Percentiles rank a stretch among this genome's conserved stretches.
Conservation (phyloP, 1,140 invertebrate species). For the Lerema accius region DNA sequence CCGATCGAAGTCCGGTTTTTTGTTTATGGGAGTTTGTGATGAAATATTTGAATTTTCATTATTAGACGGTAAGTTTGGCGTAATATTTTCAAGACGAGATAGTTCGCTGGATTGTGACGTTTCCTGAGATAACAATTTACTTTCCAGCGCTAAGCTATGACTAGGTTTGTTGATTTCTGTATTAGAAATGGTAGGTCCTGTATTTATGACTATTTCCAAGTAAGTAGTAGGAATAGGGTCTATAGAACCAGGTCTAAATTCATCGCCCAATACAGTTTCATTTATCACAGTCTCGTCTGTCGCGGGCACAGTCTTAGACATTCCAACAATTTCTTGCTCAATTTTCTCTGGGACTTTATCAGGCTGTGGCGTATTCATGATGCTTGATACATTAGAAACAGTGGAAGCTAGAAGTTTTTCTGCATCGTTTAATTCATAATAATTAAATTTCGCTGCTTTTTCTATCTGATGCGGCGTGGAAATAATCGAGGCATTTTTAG, state of each 20-base stretch:
- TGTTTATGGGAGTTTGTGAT: background rate
- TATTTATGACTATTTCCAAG: constrained; percentile 23
- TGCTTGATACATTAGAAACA: background rate
- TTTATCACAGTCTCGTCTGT: background rate
- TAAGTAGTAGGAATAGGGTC: constrained; percentile 19
- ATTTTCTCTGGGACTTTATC: background rate
- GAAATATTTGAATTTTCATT: background rate
- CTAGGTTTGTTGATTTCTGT: background rate
- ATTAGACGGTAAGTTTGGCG: background rate
- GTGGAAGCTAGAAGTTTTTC: constrained; percentile 30
- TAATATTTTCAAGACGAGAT: background rate
- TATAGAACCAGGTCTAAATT: background rate
- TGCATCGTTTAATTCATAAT: constrained; percentile 39
- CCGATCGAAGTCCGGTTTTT: too few species aligned
- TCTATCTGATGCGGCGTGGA: background rate
- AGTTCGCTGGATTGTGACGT: too few species aligned
- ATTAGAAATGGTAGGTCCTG: background rate
- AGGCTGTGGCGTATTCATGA: background rate
- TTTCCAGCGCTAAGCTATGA: background rate
- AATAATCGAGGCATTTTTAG: too few species aligned
- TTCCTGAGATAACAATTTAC: constrained; percentile 5
- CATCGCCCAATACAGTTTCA: background rate
- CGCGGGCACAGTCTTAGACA: background rate
- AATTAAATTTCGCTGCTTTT: constrained; percentile 20
- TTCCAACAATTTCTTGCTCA: background rate